Evolutionary conservation across 2,888 invertebrate genomes (phyloP).

Genomic region (Vannuccia rotundouncinata): DNA sequence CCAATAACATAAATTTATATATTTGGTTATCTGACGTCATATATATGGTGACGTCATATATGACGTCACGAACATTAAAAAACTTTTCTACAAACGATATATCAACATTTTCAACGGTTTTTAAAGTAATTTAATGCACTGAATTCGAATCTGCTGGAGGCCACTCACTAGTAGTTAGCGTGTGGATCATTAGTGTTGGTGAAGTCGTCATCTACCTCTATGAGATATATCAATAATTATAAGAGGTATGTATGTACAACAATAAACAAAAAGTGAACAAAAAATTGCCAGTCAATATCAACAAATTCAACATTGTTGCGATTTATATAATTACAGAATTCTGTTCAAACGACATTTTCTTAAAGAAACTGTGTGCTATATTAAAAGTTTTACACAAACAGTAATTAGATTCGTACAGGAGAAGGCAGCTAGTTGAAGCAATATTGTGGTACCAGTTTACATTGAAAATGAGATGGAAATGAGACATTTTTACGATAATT

Average conservation of each 20-base stretch:
- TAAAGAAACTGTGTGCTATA: background rate
- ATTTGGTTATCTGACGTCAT: too few species aligned
- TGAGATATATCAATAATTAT: background rate
- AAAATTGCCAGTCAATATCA: background rate
- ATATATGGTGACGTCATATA: too few species aligned
- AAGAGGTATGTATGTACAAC: background rate
- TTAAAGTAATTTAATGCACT: background rate
- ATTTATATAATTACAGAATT: background rate
- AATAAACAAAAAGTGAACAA: background rate
- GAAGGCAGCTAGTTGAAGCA: background rate
- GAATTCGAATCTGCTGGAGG: background rate
- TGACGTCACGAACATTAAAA: background rate
- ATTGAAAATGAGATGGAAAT: too few species aligned
- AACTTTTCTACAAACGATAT: background rate
- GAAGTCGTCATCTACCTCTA: background rate
- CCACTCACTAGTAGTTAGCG: background rate
- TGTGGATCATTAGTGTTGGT: background rate
- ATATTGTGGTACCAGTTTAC: background rate
- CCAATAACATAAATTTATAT: background rate
- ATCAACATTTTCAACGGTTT: background rate
- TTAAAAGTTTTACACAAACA: background rate
- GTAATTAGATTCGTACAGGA: too few species aligned
- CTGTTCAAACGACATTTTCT: background rate
- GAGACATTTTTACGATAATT: too few species aligned
- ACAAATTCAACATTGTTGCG: background rate